Conservation (phyloP, 2,113 vertebrate species). For the Malurus alboscapulatus region DNA sequence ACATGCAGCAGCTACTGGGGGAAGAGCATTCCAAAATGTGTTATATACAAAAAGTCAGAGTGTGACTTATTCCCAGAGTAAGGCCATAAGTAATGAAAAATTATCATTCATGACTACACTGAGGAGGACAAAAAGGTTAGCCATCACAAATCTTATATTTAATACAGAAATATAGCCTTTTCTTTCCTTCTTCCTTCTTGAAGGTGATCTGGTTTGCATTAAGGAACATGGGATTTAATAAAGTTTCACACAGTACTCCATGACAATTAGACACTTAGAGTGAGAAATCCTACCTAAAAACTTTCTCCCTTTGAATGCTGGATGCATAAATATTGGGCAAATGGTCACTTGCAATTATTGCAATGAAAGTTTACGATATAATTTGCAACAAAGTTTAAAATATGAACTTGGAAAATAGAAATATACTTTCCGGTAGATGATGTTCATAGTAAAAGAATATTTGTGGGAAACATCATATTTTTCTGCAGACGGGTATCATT, state of each 20-base stretch:
- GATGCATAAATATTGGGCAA: background rate
- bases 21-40: background rate
- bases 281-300: background rate
- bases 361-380: background rate
- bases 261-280: background rate
- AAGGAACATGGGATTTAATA: background rate
- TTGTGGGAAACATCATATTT: background rate
- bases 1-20: background rate
- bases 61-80: background rate
- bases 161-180: background rate
- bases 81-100: background rate
- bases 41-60: background rate
- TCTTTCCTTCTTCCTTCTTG: background rate
- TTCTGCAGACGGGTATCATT: background rate
- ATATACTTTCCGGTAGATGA: background rate
- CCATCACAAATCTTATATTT: background rate
- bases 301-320: background rate
- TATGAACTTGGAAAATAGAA: background rate
- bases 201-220: background rate
- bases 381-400: background rate
- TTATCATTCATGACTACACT: background rate
- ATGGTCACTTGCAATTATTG: background rate
- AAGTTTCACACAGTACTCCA: background rate
- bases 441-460: background rate
- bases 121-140: background rate